These are phyloP conservation scores for Anorthoa munda DNA, from an alignment of 2,888 invertebrate species.

Conservation along the genomic window DNA sequence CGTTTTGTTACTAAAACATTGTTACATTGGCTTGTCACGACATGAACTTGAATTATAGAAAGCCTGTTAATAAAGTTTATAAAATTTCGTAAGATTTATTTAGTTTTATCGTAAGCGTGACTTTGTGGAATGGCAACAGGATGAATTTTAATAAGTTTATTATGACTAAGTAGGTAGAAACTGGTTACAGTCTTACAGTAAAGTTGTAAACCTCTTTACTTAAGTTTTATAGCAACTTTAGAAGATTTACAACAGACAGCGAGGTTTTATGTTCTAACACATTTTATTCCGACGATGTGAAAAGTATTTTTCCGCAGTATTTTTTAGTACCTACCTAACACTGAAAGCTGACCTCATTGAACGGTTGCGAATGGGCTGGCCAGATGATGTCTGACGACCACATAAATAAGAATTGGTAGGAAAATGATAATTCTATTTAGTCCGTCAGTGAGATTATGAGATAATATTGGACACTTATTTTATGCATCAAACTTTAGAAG, in stretches of 20 bases:
- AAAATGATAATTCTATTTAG: no score
- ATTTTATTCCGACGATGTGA: constrained; percentile 35
- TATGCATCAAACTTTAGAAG: no score
- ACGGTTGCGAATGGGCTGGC: background rate
- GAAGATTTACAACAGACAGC: constrained; percentile 41
- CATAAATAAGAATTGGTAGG: background rate
- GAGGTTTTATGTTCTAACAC: constrained; percentile 32
- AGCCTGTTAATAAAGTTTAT: constrained; percentile 24
- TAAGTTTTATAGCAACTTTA: constrained; percentile 48
- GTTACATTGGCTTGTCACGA: constrained; percentile 59
- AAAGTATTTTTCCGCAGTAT: constrained; percentile 25
- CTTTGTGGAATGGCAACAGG: constrained; percentile 31
- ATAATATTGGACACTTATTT: no score
- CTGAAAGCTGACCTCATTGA: constrained; percentile 4
- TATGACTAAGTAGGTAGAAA: constrained; percentile 42
- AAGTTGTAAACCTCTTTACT: constrained; percentile 54
- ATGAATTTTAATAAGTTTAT: constrained; percentile 59
- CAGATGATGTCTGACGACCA: background rate
- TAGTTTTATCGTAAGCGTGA: constrained; percentile 43
- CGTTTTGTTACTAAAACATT: constrained; percentile 55
- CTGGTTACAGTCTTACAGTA: constrained; percentile 36
- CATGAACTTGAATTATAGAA: constrained; percentile 57
- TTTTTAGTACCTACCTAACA: constrained; percentile 25
- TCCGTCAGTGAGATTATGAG: no score
- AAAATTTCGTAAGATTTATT: constrained; percentile 49